Evolutionary conservation across 2,888 invertebrate species (phyloP).

Genomic region (Ormyrus thymus): DNA sequence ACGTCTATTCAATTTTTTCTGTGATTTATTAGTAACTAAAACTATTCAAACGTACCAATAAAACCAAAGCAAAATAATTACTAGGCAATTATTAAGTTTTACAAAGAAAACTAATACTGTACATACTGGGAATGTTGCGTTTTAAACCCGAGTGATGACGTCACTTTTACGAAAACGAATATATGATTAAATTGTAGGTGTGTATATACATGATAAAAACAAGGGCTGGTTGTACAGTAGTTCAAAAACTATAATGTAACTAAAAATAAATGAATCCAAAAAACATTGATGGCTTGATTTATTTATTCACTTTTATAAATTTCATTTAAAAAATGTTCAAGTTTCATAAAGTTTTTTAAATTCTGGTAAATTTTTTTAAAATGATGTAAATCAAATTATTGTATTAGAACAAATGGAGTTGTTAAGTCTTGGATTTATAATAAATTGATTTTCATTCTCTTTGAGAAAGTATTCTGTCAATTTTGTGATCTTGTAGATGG

Average conservation of each 20-base stretch:
- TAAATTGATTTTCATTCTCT: too few species aligned
- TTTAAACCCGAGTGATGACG: slow-evolving; percentile 43
- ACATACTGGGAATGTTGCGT: slow-evolving; percentile 29
- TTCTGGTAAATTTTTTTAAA: neutral
- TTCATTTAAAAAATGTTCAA: neutral
- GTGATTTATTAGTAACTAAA: slow-evolving; percentile 25
- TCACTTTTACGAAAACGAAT: slow-evolving; percentile 45
- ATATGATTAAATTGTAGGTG: slow-evolving; percentile 48
- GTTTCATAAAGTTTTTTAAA: neutral
- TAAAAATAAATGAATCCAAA: slow-evolving; percentile 51
- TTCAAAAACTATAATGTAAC: slow-evolving; percentile 48
- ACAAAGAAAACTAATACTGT: slow-evolving; percentile 41
- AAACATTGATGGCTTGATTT: slow-evolving; percentile 10
- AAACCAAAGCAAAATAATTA: slow-evolving; percentile 37
- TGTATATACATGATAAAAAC: slow-evolving; percentile 46
- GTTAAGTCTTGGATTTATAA: too few species aligned
- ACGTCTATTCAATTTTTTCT: slow-evolving; percentile 6
- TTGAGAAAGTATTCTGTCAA: too few species aligned
- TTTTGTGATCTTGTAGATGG: too few species aligned
- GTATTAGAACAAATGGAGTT: too few species aligned
- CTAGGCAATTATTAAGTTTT: slow-evolving; percentile 14
- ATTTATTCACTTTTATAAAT: neutral
- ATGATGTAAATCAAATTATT: neutral
- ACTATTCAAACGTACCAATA: slow-evolving; percentile 7
- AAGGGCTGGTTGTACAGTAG: slow-evolving; percentile 48